These are phyloP conservation scores for Hippolais icterina DNA, from an alignment of 2,113 vertebrate genomes.

Conservation along the genomic window DNA sequence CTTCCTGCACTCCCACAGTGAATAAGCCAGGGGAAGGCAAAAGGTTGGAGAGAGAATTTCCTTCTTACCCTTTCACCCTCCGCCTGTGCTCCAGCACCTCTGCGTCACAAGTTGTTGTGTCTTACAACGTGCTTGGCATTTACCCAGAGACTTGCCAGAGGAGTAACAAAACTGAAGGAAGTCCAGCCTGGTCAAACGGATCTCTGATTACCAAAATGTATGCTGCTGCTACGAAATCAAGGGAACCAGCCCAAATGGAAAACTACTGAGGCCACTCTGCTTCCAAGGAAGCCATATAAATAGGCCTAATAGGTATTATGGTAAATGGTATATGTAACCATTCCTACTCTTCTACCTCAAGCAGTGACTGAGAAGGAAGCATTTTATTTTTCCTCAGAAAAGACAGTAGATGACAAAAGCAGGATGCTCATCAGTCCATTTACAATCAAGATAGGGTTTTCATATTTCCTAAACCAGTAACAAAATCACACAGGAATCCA, in stretches of 20 bases:
- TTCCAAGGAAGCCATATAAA: neutral
- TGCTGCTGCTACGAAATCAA: neutral
- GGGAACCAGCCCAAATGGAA: neutral
- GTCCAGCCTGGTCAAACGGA: neutral
- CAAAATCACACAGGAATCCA: neutral
- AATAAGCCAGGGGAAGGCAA: neutral
- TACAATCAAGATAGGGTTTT: neutral
- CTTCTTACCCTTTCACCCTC: neutral
- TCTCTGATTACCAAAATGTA: neutral
- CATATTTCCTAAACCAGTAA: neutral
- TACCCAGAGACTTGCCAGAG: neutral
- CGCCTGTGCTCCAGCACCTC: neutral
- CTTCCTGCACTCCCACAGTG: rapidly evolving
- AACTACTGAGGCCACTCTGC: neutral
- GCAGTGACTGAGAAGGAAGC: neutral
- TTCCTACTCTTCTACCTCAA: neutral
- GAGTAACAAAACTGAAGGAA: neutral
- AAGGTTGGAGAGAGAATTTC: neutral
- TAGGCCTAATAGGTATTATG: neutral
- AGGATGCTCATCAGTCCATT: neutral
- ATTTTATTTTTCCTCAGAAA: neutral
- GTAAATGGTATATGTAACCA: neutral
- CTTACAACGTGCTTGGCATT: neutral
- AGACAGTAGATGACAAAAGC: neutral
- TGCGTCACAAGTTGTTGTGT: neutral